Evolutionary conservation across 2,797 vertebrate genomes (phyloP), one percentile per base, ranked within the genome.

Genomic region (Ceyx erithaca): DNA sequence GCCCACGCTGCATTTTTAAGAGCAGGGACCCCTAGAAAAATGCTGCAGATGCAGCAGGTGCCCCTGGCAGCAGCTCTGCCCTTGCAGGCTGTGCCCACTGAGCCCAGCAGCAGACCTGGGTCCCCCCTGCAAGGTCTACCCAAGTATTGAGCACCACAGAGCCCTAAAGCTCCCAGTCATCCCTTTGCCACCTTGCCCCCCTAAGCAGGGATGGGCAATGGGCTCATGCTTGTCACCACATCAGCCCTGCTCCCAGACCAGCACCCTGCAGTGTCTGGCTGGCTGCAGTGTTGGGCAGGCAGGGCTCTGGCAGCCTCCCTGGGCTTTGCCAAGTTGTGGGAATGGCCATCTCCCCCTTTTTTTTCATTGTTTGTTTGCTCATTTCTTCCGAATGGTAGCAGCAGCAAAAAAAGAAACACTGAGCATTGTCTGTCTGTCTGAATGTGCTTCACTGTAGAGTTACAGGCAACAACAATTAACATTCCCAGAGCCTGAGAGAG

Each of bases 401-500:
- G 67, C 78, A 81, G 67, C 35, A 37, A 40, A 40, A n/a, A 83
- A 92, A 17, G 20, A 14, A 41, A 66, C 76, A 28, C 26, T 3
- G 7, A 84, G 25, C 19, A 28, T 28, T 3, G 2, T 43, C 18
- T 67, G 61, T 87, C 68, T 64, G 64, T 76, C 68, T 64, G 75
- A 86, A 78, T 10, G 26, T 46, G 70, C 76, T 87, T 68, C 62
- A n/a, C 80, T 88, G 86, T 11, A 4, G 62, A 62, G 90, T 62
- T 77, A 14, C 68, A 90, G 80, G 90, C 93, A 78, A 73, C 84
- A 92, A 17, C 70, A 80, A 78, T 6, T 48, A 40, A 40, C 89
- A 93, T 82, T 86, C 93, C 90, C 83, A 1, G 5, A 1, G 86
- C 83, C 80, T 76, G 90, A 91, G 92, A 92, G 87, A 87, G 93